A percentile compares a stretch with the other conserved stretches of the same genome.
These are phyloP conservation scores for Pomacea canaliculata DNA, from an alignment of 2,888 invertebrate genomes.

Conservation along the genomic window DNA sequence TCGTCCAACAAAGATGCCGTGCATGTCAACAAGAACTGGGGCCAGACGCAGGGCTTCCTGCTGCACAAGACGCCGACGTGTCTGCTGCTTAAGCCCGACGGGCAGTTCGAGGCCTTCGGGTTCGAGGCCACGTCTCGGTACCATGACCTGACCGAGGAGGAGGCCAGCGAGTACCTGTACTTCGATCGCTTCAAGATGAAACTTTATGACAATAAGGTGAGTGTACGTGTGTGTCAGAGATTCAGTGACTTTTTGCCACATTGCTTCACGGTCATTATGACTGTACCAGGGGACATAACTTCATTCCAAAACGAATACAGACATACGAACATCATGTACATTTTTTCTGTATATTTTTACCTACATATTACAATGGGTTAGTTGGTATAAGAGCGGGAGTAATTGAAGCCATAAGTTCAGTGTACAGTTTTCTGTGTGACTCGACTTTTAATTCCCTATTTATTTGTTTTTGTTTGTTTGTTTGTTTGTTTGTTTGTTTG, in stretches of 20 bases:
- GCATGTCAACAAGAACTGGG: slow-evolving; percentile 64
- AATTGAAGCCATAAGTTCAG: too few relatives aligned
- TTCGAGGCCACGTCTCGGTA: slow-evolving; percentile 62
- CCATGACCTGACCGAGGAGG: slow-evolving; percentile 59
- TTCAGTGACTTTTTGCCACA: background rate
- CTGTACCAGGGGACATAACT: too few relatives aligned
- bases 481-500: too few relatives aligned
- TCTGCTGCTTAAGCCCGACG: slow-evolving; percentile 55
- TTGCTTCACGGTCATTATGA: too few relatives aligned
- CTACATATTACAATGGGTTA: too few relatives aligned
- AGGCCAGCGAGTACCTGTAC: slow-evolving; percentile 54
- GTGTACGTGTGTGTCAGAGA: background rate
- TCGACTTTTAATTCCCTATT: too few relatives aligned
- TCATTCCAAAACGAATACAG: too few relatives aligned
- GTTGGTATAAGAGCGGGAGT: too few relatives aligned
- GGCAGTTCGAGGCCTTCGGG: slow-evolving; percentile 60
- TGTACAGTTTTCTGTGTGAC: too few relatives aligned
- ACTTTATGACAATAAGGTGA: slow-evolving; percentile 60
- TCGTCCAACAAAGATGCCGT: slow-evolving; percentile 55
- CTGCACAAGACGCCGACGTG: slow-evolving; percentile 63
- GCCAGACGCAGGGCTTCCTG: slow-evolving; percentile 60
- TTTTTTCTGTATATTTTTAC: too few relatives aligned
- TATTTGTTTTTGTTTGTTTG: too few relatives aligned
- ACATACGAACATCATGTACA: too few relatives aligned
- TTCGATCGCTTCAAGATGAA: slow-evolving; percentile 65